Base-by-base conservation (phyloP, 2,888 invertebrate genomes). In the Hirtodrosophila alboralis region DNA sequence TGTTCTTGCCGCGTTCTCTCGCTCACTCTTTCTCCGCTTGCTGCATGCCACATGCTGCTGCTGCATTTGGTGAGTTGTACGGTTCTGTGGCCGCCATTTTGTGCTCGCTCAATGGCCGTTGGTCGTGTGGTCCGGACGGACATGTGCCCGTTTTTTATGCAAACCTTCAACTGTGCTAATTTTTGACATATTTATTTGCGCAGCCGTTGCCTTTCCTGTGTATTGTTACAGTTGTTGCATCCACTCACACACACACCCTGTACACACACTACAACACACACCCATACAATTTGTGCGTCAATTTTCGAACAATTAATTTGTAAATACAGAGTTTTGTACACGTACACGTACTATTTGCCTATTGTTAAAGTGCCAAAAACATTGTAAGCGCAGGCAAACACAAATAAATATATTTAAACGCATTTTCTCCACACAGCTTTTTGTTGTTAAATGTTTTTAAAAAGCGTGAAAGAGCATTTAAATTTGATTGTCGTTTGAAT, bases 181-280 rank as follows among this genome's bases (percentile, higher is more conserved):
- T 69, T 78, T 56, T 65, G 64, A 63, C 56, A 71, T 69, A 73
- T 80, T 80, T 73, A 67, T 75, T 71, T 75, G 63, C 54, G 62
- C 60, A 69, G 70, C 36, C 54, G 44, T 52, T 40, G 61, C 38
- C 27, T 54, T 61, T 36, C 27, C 40, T 41, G 61, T 41, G 36
- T 47, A 31, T 56, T 69, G 69, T 53, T 58, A 43, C 47, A 41
- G 26, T 62, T 56, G 69, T 47, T 53, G 6, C 10, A 5, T 45
- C 9, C 33, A 38, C 18, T 44, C 34, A 18, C 38, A 27, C 30
- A 33, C 14, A 36, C 14, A 23, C n/a, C n/a, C n/a, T n/a, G n/a
- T n/a, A n/a, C 33, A 23, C 30, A 23, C 30, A 31, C 10, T 16
- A n/a, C n/a, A n/a, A n/a, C 12, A 27, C 38, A 31, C 26, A 33